A percentile compares a stretch with the other conserved stretches of the same genome.
Conservation (phyloP, 1,140 invertebrate species). For the Achatina immaculata region DNA sequence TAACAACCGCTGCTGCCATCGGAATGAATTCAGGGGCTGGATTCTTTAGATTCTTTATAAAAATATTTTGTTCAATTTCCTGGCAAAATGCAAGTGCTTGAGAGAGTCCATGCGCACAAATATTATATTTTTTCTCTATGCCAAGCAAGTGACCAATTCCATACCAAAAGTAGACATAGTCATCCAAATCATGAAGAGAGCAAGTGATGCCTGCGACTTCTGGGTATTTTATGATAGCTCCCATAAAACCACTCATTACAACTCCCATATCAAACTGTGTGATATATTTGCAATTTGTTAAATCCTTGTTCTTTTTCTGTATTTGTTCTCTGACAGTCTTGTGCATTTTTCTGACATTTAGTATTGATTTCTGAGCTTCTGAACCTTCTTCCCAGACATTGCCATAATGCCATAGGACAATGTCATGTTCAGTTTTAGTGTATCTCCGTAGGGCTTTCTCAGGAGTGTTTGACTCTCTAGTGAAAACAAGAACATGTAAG, state of each 20-base stretch:
- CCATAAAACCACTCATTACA: conserved; percentile 81
- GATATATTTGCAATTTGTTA: conserved; percentile 46
- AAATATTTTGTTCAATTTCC: conserved; percentile 43
- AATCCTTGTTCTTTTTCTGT: conserved; percentile 21
- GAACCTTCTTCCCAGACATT: conserved; percentile 52
- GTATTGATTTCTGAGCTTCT: conserved; percentile 44
- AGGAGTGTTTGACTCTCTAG: conserved; percentile 71
- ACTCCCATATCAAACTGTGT: conserved; percentile 86
- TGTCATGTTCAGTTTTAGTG: conserved; percentile 80
- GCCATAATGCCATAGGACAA: conserved; percentile 78
- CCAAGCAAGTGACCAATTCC: conserved; percentile 85
- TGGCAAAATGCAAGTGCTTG: conserved; percentile 67
- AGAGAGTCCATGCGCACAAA: conserved; percentile 72
- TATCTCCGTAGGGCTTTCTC: conserved; percentile 82
- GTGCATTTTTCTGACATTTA: conserved; percentile 72
- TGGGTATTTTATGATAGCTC: conserved; percentile 79
- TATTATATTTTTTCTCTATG: conserved; percentile 83
- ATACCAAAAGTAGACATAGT: conserved; percentile 85
- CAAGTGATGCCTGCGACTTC: conserved; percentile 76
- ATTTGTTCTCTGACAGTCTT: conserved; percentile 63
- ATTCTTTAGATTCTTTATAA: conserved; percentile 37
- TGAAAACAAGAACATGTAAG: conserved; percentile 68
- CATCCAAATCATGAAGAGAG: conserved; percentile 75
- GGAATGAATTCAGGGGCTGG: conserved; percentile 43
- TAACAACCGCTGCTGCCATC: conserved; percentile 44